Percentiles rank a stretch among this genome's conserved stretches.
Conservation (phyloP, 2,113 vertebrate species). For the Apus apus region DNA sequence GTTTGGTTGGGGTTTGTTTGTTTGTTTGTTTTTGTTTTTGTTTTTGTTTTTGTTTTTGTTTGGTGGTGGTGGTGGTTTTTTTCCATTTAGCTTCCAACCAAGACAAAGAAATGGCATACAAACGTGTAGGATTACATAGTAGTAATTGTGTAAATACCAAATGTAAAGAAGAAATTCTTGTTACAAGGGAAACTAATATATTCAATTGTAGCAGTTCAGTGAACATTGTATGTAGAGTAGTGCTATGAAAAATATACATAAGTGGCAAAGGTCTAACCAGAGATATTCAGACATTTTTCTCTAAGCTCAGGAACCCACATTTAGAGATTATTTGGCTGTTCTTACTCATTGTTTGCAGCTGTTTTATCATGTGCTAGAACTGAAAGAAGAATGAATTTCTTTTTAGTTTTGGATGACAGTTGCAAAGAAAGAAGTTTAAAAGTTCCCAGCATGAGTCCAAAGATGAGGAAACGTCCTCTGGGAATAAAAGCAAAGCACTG, state of each 20-base stretch:
- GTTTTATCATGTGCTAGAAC: not conserved
- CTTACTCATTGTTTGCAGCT: not conserved
- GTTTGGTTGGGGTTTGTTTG: not conserved
- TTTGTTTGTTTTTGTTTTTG: too few relatives aligned
- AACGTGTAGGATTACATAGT: not conserved
- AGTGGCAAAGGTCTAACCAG: not conserved
- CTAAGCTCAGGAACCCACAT: not conserved
- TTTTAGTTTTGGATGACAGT: not conserved
- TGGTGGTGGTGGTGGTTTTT: not conserved
- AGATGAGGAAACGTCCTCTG: constrained; percentile 8
- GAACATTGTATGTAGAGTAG: not conserved
- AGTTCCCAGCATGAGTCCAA: not conserved
- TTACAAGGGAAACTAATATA: not conserved
- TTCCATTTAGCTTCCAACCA: not conserved
- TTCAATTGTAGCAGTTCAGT: not conserved
- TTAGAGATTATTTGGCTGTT: not conserved
- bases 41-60: not conserved
- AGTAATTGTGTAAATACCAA: not conserved
- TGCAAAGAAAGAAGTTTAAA: not conserved
- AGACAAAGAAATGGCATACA: not conserved
- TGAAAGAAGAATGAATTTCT: not conserved
- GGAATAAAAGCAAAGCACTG: not conserved
- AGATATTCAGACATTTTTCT: not conserved
- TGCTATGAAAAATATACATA: not conserved
- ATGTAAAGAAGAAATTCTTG: not conserved